Conservation (phyloP, 2,113 vertebrate genomes). For the Bubo blakistoni region DNA sequence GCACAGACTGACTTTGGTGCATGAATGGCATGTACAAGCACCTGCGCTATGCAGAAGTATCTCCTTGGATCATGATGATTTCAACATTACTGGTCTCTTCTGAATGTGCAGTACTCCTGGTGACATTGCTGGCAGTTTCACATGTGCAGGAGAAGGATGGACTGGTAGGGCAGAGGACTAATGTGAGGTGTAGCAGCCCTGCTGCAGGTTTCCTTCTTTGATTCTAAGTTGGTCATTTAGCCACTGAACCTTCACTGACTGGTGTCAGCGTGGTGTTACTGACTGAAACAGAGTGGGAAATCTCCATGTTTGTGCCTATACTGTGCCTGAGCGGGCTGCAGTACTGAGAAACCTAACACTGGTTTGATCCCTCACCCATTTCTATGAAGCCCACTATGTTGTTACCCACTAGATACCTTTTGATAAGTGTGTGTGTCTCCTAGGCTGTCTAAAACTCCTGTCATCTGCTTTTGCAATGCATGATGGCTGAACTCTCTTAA, state of each 20-base stretch:
- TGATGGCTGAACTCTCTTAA: background rate
- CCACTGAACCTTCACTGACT: background rate
- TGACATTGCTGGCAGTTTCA: background rate
- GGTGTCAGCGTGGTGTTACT: background rate
- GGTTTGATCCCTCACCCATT: background rate
- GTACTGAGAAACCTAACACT: background rate
- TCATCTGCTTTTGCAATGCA: background rate
- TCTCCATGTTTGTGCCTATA: background rate
- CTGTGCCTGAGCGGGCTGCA: rapidly evolving
- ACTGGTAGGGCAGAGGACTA: background rate
- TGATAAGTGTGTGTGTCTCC: background rate
- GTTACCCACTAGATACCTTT: background rate
- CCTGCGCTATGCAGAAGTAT: background rate
- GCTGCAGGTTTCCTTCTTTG: background rate
- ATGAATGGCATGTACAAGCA: background rate
- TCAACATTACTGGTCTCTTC: background rate
- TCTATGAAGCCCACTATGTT: background rate
- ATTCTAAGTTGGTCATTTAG: background rate
- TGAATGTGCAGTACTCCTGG: background rate
- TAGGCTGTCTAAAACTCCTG: background rate
- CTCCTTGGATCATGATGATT: background rate
- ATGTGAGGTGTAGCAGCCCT: background rate
- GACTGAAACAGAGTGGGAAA: background rate
- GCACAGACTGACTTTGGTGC: background rate
- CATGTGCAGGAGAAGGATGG: background rate